phyloP scores from a whole-genome alignment of 2,888 invertebrate species.

The Drosophila atripex region DNA sequence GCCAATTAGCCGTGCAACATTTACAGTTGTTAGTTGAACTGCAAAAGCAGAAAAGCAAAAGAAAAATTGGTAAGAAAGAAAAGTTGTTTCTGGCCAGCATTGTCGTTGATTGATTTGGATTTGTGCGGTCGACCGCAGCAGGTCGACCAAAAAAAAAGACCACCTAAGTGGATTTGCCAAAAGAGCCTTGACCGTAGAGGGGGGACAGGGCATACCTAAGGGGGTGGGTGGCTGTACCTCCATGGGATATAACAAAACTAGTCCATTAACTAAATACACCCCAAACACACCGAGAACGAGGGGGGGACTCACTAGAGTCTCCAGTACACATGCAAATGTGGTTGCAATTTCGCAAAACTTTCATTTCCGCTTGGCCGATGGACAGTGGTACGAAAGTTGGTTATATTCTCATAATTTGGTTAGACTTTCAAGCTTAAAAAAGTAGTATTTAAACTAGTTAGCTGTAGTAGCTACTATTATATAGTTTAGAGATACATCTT shows the following conservation, averaged over 20 bases:
- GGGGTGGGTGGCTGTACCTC: neutral
- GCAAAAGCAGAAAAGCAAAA: neutral
- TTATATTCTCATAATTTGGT: no score
- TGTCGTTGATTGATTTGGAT: conserved; percentile 53
- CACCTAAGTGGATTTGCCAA: conserved; percentile 45
- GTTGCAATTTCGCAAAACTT: conserved; percentile 63
- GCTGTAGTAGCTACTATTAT: no score
- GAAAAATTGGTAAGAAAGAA: conserved; percentile 4
- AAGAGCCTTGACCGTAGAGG: conserved; percentile 19
- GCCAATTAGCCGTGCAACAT: conserved; percentile 47
- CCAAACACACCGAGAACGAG: conserved; percentile 13
- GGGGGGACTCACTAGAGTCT: neutral
- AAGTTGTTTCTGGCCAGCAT: conserved; percentile 8
- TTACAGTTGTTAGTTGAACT: conserved; percentile 43
- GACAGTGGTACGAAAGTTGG: conserved; percentile 13
- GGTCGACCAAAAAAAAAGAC: conserved; percentile 10
- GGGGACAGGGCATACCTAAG: neutral
- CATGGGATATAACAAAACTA: conserved; percentile 55
- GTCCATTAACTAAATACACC: conserved; percentile 68
- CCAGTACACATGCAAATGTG: conserved; percentile 35
- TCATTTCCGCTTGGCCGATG: conserved; percentile 63
- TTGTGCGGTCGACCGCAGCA: conserved; percentile 43
- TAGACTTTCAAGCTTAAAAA: no score
- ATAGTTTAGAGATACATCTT: no score
- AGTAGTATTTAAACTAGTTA: no score